Conservation (phyloP, 2,888 invertebrate species). For the Trissolcus japonicus region DNA sequence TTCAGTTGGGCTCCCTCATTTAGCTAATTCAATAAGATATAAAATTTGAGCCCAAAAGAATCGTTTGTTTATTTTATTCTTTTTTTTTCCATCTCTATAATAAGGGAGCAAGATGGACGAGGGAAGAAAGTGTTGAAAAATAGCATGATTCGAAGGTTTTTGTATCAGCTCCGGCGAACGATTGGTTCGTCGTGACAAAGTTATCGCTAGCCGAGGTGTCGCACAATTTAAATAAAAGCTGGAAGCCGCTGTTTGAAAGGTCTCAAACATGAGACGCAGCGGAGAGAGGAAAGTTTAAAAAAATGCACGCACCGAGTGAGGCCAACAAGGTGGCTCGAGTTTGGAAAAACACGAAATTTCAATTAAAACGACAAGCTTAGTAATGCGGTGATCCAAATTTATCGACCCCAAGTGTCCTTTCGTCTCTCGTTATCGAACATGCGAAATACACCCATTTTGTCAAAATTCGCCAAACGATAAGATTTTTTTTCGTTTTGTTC, state of each 20-base stretch:
- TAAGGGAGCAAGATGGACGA: too few relatives aligned
- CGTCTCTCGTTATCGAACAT: conserved; percentile 60
- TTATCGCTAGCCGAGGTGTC: conserved; percentile 66
- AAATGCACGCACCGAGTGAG: conserved; percentile 51
- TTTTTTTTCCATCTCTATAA: too few relatives aligned
- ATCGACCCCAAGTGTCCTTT: conserved; percentile 63
- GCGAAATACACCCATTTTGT: conserved; percentile 11
- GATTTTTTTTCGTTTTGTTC: not conserved
- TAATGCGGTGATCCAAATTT: conserved; percentile 77
- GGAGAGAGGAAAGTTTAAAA: conserved; percentile 48
- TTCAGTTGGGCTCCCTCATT: too few relatives aligned
- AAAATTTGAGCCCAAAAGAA: not conserved
- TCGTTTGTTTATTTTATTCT: not conserved
- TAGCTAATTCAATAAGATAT: too few relatives aligned
- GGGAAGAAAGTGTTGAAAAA: too few relatives aligned
- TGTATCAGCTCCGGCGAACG: conserved; percentile 35
- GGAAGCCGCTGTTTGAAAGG: conserved; percentile 61
- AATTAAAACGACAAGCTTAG: conserved; percentile 80
- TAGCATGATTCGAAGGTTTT: conserved; percentile 16
- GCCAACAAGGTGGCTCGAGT: conserved; percentile 55
- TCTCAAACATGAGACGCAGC: conserved; percentile 52
- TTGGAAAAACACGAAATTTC: conserved; percentile 80
- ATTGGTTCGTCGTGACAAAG: conserved; percentile 54
- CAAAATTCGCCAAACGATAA: conserved; percentile 7
- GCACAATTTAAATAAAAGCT: conserved; percentile 67